These are phyloP conservation scores for Unio delphinus DNA, from an alignment of 2,888 invertebrate species.

Conservation along the genomic window DNA sequence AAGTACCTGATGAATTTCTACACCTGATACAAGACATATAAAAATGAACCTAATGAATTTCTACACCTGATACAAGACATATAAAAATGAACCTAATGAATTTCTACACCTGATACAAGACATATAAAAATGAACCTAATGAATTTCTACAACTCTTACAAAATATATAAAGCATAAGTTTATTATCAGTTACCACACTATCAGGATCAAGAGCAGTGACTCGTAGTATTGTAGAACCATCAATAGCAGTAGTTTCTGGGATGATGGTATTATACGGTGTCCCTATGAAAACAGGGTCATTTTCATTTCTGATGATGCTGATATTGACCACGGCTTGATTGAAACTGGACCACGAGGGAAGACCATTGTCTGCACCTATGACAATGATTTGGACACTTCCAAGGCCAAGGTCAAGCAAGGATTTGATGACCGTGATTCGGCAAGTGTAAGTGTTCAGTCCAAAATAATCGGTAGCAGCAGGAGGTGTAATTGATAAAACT, in stretches of 20 bases:
- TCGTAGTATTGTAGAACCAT: constrained; percentile 31
- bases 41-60: neutral
- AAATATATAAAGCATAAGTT: neutral
- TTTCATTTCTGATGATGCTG: constrained; percentile 47
- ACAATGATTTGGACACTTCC: constrained; percentile 41
- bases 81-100: neutral
- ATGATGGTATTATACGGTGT: constrained; percentile 42
- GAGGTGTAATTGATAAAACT: constrained; percentile 8
- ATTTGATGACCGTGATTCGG: constrained; percentile 42
- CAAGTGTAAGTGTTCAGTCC: constrained; percentile 57
- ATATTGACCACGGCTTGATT: constrained; percentile 43
- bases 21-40: neutral
- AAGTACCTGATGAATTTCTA: neutral
- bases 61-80: neutral
- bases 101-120: neutral
- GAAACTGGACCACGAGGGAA: constrained; percentile 25
- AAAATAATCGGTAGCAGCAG: constrained; percentile 43
- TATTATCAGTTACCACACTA: constrained; percentile 22
- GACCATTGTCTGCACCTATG: constrained; percentile 52
- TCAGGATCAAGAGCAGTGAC: constrained; percentile 50
- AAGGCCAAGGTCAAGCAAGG: constrained; percentile 40
- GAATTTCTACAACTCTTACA: neutral
- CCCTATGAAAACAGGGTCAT: constrained; percentile 50
- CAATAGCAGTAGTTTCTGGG: constrained; percentile 28
- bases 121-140: neutral